A percentile compares a stretch with the other conserved stretches of the same genome.
Conservation (phyloP, 2,888 invertebrate species). For the Scotopteryx bipunctaria region DNA sequence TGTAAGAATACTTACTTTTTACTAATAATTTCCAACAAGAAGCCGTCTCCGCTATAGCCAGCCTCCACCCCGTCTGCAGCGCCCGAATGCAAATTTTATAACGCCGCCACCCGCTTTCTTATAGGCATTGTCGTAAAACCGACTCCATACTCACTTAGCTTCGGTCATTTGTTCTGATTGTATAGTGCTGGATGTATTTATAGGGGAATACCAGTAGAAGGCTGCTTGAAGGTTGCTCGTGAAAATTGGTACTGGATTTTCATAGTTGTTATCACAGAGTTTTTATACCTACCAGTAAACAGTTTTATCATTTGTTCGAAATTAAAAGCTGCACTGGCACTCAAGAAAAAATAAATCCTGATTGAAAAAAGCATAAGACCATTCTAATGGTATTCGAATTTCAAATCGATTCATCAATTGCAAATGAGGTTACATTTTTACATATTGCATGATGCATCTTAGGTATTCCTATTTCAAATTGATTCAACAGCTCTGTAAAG, state of each 20-base stretch:
- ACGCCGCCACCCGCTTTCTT: constrained; percentile 78
- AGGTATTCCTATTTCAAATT: too few relatives aligned
- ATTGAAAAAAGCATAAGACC: too few relatives aligned
- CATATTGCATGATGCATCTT: too few relatives aligned
- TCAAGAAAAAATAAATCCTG: too few relatives aligned
- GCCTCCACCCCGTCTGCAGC: constrained; percentile 47
- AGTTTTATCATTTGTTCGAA: too few relatives aligned
- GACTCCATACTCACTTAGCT: constrained; percentile 55
- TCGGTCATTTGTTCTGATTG: constrained; percentile 78
- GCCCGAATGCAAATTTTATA: constrained; percentile 75
- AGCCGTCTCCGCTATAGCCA: constrained; percentile 50
- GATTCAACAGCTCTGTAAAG: too few relatives aligned
- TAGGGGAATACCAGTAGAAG: constrained; percentile 15
- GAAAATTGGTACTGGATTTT: not conserved
- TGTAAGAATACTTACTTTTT: not conserved
- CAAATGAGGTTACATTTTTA: too few relatives aligned
- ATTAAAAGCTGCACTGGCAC: too few relatives aligned
- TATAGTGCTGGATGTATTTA: constrained; percentile 24
- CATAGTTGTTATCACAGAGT: too few relatives aligned
- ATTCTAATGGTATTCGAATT: too few relatives aligned
- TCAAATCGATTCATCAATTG: too few relatives aligned
- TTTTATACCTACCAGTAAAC: too few relatives aligned
- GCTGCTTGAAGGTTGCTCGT: not conserved
- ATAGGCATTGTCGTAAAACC: constrained; percentile 64
- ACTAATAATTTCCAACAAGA: constrained; percentile 22